Evolutionary conservation across 2,888 invertebrate genomes (phyloP), one percentile per base, ranked within the genome.

Genomic region (Caenorhabditis panamensis): DNA sequence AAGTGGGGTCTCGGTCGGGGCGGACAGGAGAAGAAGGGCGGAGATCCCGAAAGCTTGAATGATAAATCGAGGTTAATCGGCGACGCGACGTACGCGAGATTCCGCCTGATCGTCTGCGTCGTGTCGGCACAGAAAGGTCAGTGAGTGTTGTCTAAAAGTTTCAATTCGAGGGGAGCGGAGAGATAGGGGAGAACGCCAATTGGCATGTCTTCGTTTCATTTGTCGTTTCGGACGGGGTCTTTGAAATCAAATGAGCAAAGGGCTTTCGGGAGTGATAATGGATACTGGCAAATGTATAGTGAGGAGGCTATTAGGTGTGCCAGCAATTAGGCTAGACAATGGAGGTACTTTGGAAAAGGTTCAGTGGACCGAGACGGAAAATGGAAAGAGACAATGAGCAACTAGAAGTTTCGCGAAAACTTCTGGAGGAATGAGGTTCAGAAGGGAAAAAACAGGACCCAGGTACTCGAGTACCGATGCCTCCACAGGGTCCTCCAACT

Each of bases 51-150:
- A 73, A 66, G 73, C 73, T 73, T 73, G 64, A 73, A 73, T 73
- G 73, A 73, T 73, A 73, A 66, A 73, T 73, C 73, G 73, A 66
- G 73, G 73, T 73, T 73, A 73, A 73, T 73, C 73, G 64, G 73
- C 41, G 66, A 41, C 51, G 53, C 62, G 61, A 26, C 53, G 66
- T 58, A 67, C 67, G 67, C 68, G 51, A 61, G 6, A 36, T 36
- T 36, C 41, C 44, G 37, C 53, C 18, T 47, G 26, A 16, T 37
- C 37, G 54, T 54, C 54, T 54, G 54, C 49, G 51, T 37, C 61
- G 18, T 44, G 1, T 54, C 59, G 47, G 24, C 41, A 20, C 6
- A 9, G 1, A 71, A 71, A 71, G 71, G 71, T 71, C 71, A 71
- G 71, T 47, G 47, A 3, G 13, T 2, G 13, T 9, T 16, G 41